A percentile compares a stretch with the other conserved stretches of the same genome.
Conservation (phyloP, 2,113 vertebrate species). For the Zosterops borbonicus region DNA sequence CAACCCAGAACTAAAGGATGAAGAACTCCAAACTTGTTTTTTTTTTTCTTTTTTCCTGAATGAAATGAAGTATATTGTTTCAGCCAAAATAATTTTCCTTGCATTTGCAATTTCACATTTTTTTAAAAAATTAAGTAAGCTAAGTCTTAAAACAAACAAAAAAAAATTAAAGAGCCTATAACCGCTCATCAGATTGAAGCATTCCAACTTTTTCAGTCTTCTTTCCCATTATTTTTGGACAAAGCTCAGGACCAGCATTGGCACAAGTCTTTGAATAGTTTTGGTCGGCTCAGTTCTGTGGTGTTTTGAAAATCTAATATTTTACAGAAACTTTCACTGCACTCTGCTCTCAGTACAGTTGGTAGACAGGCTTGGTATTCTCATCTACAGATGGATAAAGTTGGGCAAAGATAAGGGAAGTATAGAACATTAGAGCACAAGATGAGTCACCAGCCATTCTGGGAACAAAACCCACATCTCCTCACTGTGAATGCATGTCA, state of each 20-base stretch:
- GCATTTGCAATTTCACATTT: neutral
- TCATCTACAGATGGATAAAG: conserved; percentile 34
- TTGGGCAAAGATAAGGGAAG: conserved; percentile 25
- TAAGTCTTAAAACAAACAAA: neutral
- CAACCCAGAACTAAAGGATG: neutral
- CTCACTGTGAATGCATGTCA: neutral
- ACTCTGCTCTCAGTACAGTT: neutral
- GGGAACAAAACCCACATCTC: conserved; percentile 39
- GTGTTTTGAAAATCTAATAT: neutral
- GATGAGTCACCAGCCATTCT: conserved; percentile 20
- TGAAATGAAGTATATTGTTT: neutral
- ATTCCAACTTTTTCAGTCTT: neutral
- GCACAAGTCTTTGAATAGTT: neutral
- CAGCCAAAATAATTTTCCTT: neutral
- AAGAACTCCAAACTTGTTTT: neutral
- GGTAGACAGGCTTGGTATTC: neutral
- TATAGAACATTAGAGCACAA: neutral
- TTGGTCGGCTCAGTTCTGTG: neutral
- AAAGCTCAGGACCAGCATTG: neutral
- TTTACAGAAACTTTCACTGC: neutral
- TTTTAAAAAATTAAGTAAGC: neutral
- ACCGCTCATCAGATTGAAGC: neutral
- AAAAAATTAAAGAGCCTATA: neutral
- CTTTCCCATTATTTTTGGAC: neutral
- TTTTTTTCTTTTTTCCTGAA: neutral